Percentiles rank a stretch among this genome's conserved stretches.
phyloP scores from a whole-genome alignment of 2,113 vertebrate genomes.

The Zootoca vivipara region DNA sequence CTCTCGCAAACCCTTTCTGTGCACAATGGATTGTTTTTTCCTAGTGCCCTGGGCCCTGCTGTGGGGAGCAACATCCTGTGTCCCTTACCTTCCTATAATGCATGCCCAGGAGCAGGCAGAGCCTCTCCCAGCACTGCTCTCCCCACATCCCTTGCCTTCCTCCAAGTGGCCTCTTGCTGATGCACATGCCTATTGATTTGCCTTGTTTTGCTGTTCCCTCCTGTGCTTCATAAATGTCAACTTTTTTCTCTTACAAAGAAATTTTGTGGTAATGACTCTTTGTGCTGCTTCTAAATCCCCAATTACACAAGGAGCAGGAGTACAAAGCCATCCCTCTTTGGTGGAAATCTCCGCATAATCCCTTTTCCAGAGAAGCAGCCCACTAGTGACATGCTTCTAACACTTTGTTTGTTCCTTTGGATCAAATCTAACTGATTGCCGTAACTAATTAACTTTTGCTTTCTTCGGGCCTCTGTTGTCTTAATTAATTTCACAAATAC shows the following conservation, averaged over 20 bases:
- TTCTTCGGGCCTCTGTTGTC: conserved; percentile 77
- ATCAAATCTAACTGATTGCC: conserved; percentile 80
- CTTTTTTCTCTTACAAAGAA: conserved; percentile 69
- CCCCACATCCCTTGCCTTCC: neutral
- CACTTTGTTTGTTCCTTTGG: conserved; percentile 77
- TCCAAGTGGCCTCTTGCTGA: conserved; percentile 32
- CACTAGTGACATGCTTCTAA: conserved; percentile 73
- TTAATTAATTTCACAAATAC: conserved; percentile 78
- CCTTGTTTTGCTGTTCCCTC: conserved; percentile 59
- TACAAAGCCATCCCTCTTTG: conserved; percentile 74
- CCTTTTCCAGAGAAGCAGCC: conserved; percentile 75
- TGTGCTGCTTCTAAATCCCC: conserved; percentile 76
- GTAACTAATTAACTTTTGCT: conserved; percentile 78
- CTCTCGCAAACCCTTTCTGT: neutral
- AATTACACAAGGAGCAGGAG: conserved; percentile 75
- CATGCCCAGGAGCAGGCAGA: neutral
- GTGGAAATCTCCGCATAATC: conserved; percentile 76
- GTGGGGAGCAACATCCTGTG: neutral
- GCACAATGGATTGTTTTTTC: neutral
- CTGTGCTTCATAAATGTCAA: conserved; percentile 68
- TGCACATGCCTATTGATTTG: accelerated
- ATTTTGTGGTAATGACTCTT: conserved; percentile 75
- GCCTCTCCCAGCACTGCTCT: accelerated
- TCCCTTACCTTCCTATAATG: neutral
- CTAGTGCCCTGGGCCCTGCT: neutral